phyloP scores from a whole-genome alignment of 2,113 vertebrate species.

The Cyanoderma ruficeps region DNA sequence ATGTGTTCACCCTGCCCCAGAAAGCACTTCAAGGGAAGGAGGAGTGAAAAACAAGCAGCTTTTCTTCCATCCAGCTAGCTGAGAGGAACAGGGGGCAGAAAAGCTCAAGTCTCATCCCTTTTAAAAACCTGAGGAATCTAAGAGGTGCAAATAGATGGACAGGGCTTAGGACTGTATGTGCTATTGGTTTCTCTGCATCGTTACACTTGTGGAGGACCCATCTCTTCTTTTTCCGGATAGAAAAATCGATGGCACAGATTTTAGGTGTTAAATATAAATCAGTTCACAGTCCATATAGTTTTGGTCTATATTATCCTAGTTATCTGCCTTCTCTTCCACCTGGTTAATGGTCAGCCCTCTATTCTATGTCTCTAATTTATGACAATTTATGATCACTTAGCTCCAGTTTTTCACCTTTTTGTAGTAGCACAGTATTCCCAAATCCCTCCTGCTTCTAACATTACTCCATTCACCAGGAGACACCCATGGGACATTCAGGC shows the following conservation, averaged over 20 bases:
- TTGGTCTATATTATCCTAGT: neutral
- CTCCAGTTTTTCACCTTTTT: neutral
- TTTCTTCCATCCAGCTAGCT: neutral
- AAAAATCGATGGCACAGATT: neutral
- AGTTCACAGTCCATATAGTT: neutral
- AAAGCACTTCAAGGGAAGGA: neutral
- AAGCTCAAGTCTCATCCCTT: neutral
- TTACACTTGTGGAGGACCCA: accelerated
- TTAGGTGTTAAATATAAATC: neutral
- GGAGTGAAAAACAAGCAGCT: neutral
- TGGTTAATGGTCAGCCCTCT: neutral
- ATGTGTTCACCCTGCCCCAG: neutral
- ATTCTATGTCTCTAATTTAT: neutral
- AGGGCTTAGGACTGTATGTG: neutral
- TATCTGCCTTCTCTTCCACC: neutral
- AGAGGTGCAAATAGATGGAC: neutral
- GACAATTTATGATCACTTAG: neutral
- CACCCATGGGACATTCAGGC: neutral
- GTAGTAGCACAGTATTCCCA: neutral
- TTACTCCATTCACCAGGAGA: neutral
- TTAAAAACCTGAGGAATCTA: neutral
- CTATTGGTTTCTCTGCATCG: neutral
- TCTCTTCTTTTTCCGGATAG: neutral
- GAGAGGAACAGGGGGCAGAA: neutral
- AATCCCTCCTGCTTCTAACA: neutral